These are phyloP conservation scores for Onychorhynchus coronatus DNA, from an alignment of 2,113 vertebrate genomes.

Conservation along the genomic window DNA sequence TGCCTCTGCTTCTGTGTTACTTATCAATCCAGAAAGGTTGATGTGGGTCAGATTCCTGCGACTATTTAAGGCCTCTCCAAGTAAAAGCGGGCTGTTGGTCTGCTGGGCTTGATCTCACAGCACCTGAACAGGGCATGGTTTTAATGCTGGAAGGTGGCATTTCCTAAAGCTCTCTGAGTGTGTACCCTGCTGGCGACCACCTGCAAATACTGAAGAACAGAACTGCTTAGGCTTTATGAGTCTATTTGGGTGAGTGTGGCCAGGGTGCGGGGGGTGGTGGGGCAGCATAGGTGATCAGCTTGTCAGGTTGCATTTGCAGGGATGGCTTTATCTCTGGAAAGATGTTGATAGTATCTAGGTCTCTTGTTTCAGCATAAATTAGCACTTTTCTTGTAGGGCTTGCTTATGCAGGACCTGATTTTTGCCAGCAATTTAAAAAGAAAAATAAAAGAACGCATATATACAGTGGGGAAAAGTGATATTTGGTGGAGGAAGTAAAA, in stretches of 20 bases:
- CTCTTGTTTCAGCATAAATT: not conserved
- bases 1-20: not conserved
- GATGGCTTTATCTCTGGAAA: not conserved
- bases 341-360: not conserved
- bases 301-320: not conserved
- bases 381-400: not conserved
- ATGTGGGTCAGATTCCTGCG: not conserved
- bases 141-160: not conserved
- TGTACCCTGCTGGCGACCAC: not conserved
- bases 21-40: not conserved
- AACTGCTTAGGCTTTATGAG: not conserved
- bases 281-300: not conserved
- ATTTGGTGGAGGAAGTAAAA: not conserved
- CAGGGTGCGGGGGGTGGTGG: accelerated
- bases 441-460: not conserved
- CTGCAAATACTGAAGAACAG: not conserved
- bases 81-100: not conserved
- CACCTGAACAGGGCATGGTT: not conserved
- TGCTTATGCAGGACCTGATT: not conserved
- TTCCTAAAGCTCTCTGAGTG: not conserved
- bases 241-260: not conserved
- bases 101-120: not conserved
- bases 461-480: not conserved
- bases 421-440: not conserved
- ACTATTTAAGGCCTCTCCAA: not conserved